phyloP scores from a whole-genome alignment of 2,797 vertebrate species.

The Dipus sagitta region DNA sequence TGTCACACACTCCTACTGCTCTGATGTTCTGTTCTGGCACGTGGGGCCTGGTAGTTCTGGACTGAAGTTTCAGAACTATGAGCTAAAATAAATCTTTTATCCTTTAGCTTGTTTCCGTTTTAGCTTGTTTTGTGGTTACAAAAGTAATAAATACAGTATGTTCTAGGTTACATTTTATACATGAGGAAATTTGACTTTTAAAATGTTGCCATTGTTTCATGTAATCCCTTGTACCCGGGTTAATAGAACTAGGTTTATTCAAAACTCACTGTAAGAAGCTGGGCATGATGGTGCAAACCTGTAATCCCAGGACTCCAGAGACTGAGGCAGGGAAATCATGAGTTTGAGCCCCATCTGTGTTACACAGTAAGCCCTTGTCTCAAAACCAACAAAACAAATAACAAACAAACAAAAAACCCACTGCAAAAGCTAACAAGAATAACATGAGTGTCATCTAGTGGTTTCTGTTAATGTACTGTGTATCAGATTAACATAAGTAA shows the following conservation, averaged over 20 bases:
- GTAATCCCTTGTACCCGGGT: not conserved
- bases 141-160: not conserved
- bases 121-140: not conserved
- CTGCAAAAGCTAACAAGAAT: not conserved
- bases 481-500: not conserved
- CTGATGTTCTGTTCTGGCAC: not conserved
- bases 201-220: not conserved
- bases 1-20: not conserved
- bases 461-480: not conserved
- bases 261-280: not conserved
- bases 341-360: not conserved
- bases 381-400: not conserved
- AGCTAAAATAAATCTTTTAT: not conserved
- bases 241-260: slow-evolving; percentile 3
- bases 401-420: not conserved
- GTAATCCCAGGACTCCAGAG: not conserved
- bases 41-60: not conserved
- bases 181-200: slow-evolving; percentile 24
- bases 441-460: not conserved
- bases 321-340: not conserved
- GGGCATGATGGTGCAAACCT: not conserved
- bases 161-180: slow-evolving; percentile 46
- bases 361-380: not conserved
- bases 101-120: not conserved
- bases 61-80: not conserved